These are phyloP conservation scores for Hapalemur alaotrensis DNA, from an alignment of 2,797 vertebrate genomes.

Conservation along the genomic window DNA sequence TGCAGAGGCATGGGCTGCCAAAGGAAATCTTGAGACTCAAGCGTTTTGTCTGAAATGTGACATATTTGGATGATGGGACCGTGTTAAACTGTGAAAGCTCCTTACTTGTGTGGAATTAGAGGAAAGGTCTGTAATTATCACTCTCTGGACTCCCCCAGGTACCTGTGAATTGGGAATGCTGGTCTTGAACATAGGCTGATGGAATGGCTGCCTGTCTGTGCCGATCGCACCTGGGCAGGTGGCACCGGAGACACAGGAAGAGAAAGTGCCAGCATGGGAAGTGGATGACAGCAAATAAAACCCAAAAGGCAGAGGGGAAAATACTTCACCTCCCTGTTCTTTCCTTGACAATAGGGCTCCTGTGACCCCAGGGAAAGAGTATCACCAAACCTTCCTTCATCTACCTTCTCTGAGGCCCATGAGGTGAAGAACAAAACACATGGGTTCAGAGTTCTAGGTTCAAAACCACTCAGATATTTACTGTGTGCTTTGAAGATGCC, in stretches of 20 bases:
- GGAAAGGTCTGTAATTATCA: slow-evolving; percentile 35
- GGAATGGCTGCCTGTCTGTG: background rate
- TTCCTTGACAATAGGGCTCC: background rate
- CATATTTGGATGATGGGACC: background rate
- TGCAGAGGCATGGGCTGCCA: background rate
- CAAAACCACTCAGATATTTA: background rate
- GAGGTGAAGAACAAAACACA: background rate
- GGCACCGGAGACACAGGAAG: background rate
- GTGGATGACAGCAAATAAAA: background rate
- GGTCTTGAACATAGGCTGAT: slow-evolving; percentile 1
- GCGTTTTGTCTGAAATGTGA: slow-evolving; percentile 13
- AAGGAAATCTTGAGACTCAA: background rate
- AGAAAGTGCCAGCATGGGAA: background rate
- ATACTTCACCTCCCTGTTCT: background rate
- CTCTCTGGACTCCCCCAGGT: background rate
- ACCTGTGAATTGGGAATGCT: background rate
- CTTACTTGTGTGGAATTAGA: background rate
- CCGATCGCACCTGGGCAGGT: background rate
- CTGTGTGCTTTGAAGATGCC: background rate
- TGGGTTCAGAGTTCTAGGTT: background rate
- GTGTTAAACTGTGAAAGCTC: background rate
- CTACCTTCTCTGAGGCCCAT: background rate
- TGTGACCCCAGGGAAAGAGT: background rate
- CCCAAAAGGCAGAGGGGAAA: background rate
- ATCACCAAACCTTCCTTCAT: background rate